phyloP scores from a whole-genome alignment of 2,113 vertebrate genomes.

The Thomomys bottae region DNA sequence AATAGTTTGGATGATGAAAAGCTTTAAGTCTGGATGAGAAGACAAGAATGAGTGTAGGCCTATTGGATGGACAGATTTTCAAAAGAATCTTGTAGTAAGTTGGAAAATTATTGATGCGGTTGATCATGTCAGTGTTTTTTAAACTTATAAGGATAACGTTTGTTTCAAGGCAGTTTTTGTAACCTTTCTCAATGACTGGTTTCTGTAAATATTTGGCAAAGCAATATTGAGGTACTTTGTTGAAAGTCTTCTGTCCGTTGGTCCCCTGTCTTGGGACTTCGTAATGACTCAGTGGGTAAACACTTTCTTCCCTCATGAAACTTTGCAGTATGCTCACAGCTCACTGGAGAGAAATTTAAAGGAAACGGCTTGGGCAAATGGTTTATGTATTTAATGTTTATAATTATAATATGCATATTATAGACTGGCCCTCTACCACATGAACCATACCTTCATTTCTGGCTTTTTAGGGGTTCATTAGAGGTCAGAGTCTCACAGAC shows the following conservation, averaged over 20 bases:
- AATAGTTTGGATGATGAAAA: constrained; percentile 2
- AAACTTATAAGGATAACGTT: background rate
- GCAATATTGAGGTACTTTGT: constrained; percentile 2
- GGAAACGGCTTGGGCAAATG: background rate
- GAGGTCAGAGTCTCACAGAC: no score
- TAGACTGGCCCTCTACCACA: no score
- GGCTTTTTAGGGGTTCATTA: background rate
- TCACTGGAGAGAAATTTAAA: background rate
- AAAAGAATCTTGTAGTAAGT: background rate
- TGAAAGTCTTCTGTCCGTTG: background rate
- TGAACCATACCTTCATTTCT: background rate
- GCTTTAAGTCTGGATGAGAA: background rate
- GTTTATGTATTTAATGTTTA: background rate
- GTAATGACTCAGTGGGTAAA: background rate
- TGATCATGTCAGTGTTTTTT: constrained; percentile 31
- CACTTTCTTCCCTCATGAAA: background rate
- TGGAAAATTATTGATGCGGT: constrained; percentile 27
- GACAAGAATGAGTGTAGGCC: background rate
- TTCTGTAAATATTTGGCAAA: constrained; percentile 46
- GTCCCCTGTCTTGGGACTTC: background rate
- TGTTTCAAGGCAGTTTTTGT: constrained; percentile 28
- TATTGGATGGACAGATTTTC: constrained; percentile 6
- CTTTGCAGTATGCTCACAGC: background rate
- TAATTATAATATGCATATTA: no score
- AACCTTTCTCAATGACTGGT: constrained; percentile 20